Conservation (phyloP, 2,888 invertebrate genomes). For the Rugalucina vietnamica region DNA sequence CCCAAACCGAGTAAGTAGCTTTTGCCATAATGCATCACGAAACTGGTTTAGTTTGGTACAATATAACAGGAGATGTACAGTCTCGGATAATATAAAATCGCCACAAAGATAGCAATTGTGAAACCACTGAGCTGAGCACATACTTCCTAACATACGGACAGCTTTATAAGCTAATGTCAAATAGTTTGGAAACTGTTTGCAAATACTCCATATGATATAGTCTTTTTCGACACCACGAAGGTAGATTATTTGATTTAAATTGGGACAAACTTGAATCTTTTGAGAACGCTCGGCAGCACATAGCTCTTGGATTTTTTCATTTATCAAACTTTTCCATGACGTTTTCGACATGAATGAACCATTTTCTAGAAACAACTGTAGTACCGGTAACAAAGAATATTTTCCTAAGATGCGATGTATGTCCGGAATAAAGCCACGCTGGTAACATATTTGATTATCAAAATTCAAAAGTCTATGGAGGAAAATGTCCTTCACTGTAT, state of each 20-base stretch:
- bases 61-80: background rate
- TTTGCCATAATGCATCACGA: background rate
- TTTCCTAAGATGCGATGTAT: background rate
- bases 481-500: constrained; percentile 10
- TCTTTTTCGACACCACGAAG: background rate
- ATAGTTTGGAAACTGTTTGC: background rate
- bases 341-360: background rate
- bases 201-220: background rate
- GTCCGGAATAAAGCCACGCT: background rate
- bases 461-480: background rate
- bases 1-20: no score
- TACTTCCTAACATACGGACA: background rate
- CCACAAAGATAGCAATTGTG: background rate
- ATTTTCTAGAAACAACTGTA: background rate
- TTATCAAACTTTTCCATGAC: background rate
- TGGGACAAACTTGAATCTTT: background rate
- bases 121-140: background rate
- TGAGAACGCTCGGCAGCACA: background rate
- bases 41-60: background rate
- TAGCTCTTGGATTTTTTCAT: background rate
- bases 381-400: background rate
- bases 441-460: background rate
- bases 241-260: background rate
- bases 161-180: background rate
- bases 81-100: background rate